These are phyloP conservation scores for Dicyrtoma fusca DNA, from an alignment of 2,888 invertebrate species.

Conservation along the genomic window DNA sequence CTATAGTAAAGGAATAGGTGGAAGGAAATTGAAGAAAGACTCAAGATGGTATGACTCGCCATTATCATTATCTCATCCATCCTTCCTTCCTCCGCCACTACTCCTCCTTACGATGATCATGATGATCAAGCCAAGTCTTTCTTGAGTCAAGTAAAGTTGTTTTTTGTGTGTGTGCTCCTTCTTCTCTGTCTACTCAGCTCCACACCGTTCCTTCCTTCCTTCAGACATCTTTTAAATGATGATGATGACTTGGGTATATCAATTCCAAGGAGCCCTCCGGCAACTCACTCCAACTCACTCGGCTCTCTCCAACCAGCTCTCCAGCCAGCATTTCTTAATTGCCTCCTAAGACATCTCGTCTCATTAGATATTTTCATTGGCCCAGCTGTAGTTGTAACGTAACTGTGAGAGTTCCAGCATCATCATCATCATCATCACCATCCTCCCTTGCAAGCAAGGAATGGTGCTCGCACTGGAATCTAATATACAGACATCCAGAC, in stretches of 20 bases:
- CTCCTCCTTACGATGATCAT: slow-evolving; percentile 9
- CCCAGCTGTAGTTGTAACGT: slow-evolving; percentile 19
- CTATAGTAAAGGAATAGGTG: too few species aligned
- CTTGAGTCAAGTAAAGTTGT: slow-evolving; percentile 29
- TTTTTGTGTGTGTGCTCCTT: slow-evolving; percentile 15
- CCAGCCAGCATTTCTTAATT: slow-evolving; percentile 50
- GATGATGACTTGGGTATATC: slow-evolving; percentile 54
- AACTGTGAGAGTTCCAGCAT: background rate
- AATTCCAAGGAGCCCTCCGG: slow-evolving; percentile 40
- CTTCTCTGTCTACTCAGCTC: slow-evolving; percentile 19
- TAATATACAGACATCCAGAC: slow-evolving; percentile 1
- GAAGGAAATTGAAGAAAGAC: slow-evolving; percentile 16
- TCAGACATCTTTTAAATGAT: slow-evolving; percentile 43
- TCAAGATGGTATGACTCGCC: slow-evolving; percentile 16
- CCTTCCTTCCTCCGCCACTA: background rate
- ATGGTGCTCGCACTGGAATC: too few species aligned
- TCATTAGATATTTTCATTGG: slow-evolving; percentile 51
- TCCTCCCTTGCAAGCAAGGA: background rate
- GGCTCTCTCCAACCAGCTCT: slow-evolving; percentile 31
- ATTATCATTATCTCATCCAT: slow-evolving; percentile 13
- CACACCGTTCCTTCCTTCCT: slow-evolving; percentile 26
- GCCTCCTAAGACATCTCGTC: slow-evolving; percentile 45
- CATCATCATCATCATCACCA: background rate
- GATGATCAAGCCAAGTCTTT: slow-evolving; percentile 13
- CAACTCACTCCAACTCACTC: slow-evolving; percentile 6